Conservation (phyloP, 1,140 invertebrate genomes). For the Muscidifurax raptorellus region DNA sequence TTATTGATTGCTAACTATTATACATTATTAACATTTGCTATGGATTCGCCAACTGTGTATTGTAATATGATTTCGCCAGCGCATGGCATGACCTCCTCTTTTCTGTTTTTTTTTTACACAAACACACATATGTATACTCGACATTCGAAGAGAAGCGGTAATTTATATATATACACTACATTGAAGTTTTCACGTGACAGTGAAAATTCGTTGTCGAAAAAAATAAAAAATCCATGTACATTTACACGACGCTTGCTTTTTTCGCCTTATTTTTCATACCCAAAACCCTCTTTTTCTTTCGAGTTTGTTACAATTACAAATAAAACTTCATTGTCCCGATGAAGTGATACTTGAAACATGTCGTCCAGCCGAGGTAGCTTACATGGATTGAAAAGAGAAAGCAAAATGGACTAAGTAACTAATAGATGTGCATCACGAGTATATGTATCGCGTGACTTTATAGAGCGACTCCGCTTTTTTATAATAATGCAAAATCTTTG, state of each 20-base stretch:
- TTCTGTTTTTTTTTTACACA: slow-evolving; percentile 21
- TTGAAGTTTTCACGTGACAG: neutral
- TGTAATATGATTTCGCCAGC: slow-evolving; percentile 34
- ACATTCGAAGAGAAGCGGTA: slow-evolving; percentile 25
- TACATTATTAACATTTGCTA: slow-evolving; percentile 40
- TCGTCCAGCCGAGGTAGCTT: neutral
- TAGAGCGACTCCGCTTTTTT: neutral
- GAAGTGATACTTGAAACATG: neutral
- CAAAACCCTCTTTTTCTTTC: neutral
- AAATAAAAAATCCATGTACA: slow-evolving; percentile 48
- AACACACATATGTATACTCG: slow-evolving; percentile 11
- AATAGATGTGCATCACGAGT: slow-evolving; percentile 5
- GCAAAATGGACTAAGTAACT: slow-evolving; percentile 8
- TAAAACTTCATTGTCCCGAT: neutral
- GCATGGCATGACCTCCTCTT: neutral
- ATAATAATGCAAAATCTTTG: neutral
- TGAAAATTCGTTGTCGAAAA: slow-evolving; percentile 34
- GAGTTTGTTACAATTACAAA: neutral
- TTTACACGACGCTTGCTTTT: slow-evolving; percentile 29
- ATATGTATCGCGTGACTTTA: neutral
- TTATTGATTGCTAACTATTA: slow-evolving; percentile 44
- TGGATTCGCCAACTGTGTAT: slow-evolving; percentile 23
- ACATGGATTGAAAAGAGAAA: neutral
- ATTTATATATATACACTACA: slow-evolving; percentile 38
- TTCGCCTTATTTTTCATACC: neutral